Evolutionary conservation across 2,113 vertebrate genomes (phyloP).

Genomic region (Ictalurus punctatus): DNA sequence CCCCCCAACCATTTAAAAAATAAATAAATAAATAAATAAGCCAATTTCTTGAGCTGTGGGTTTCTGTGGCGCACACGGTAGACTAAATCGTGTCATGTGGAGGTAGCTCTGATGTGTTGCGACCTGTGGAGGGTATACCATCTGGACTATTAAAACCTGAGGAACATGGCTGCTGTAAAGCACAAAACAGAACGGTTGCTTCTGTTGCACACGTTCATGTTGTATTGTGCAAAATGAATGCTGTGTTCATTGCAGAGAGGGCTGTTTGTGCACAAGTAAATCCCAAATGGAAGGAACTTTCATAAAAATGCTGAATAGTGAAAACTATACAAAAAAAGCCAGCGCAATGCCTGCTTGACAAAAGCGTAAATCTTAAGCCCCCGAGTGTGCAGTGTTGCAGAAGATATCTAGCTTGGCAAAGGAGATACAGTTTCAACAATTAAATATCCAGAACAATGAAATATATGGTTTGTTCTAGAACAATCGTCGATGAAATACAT

Average conservation of each 20-base stretch:
- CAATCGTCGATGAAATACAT: background rate
- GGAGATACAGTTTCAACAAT: conserved; percentile 58
- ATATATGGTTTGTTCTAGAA: conserved; percentile 61
- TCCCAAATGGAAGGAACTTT: conserved; percentile 69
- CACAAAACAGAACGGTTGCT: conserved; percentile 23
- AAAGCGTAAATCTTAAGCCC: conserved; percentile 69
- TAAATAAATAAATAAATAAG: conserved; percentile 37
- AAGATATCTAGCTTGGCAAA: conserved; percentile 69
- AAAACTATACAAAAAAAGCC: conserved; percentile 59
- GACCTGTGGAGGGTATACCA: conserved; percentile 52
- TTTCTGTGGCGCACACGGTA: conserved; percentile 40
- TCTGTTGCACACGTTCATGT: conserved; percentile 4
- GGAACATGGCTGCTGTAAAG: conserved; percentile 37
- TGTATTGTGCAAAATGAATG: conserved; percentile 51
- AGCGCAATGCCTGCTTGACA: conserved; percentile 63
- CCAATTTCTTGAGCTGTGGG: conserved; percentile 52
- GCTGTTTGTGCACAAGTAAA: conserved; percentile 68
- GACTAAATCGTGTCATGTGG: conserved; percentile 43
- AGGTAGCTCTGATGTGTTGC: conserved; percentile 52
- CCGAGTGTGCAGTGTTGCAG: conserved; percentile 60
- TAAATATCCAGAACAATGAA: conserved; percentile 31
- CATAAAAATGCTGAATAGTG: conserved; percentile 71
- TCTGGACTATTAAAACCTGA: conserved; percentile 56
- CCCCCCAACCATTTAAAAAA: background rate
- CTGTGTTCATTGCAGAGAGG: conserved; percentile 60